phyloP scores from a whole-genome alignment of 2,113 vertebrate species.

The Sinocyclocheilus rhinocerous region DNA sequence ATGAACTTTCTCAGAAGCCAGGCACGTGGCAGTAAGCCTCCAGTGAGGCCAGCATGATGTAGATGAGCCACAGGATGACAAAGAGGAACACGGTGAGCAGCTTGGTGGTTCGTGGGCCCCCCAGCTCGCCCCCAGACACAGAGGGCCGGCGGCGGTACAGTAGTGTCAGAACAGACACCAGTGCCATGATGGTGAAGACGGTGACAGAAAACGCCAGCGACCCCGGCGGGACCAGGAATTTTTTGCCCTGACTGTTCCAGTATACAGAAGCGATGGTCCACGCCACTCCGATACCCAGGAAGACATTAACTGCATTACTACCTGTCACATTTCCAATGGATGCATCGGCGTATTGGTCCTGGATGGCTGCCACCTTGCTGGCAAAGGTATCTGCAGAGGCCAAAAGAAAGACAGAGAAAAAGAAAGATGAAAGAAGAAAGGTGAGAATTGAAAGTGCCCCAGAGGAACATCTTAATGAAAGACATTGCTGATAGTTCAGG shows the following conservation, averaged over 20 bases:
- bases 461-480: background rate
- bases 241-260: conserved; percentile 75
- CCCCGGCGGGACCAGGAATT: conserved; percentile 77
- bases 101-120: conserved; percentile 81
- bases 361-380: conserved; percentile 83
- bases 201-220: conserved; percentile 85
- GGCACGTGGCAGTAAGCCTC: conserved; percentile 82
- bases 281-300: conserved; percentile 83
- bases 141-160: conserved; percentile 78
- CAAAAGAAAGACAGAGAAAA: background rate
- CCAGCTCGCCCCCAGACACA: conserved; percentile 78
- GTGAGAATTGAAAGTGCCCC: background rate
- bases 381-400: conserved; percentile 80
- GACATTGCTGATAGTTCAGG: background rate
- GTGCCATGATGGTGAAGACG: conserved; percentile 79
- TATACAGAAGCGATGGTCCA: conserved; percentile 83
- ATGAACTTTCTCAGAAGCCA: conserved; percentile 68
- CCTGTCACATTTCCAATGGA: conserved; percentile 86
- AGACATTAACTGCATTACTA: conserved; percentile 85
- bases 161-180: conserved; percentile 70
- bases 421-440: background rate
- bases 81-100: conserved; percentile 78
- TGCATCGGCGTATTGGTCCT: conserved; percentile 84
- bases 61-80: conserved; percentile 78
- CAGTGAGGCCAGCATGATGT: conserved; percentile 79